A percentile compares a stretch with the other conserved stretches of the same genome.
Conservation (phyloP, 1,140 invertebrate genomes). For the Rhopalosiphum maidis region DNA sequence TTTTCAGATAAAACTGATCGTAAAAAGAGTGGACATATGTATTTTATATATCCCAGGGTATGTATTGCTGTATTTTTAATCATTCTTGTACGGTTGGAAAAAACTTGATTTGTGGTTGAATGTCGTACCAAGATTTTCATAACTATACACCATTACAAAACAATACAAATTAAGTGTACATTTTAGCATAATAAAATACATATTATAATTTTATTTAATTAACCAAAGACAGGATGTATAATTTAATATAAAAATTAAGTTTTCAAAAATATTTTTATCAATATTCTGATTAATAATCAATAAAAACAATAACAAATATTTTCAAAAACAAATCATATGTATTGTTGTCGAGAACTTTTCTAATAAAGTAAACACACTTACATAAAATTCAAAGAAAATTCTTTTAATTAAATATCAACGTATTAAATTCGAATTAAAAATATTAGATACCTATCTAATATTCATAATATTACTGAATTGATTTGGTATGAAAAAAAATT, state of each 20-base stretch:
- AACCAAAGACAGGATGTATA: neutral
- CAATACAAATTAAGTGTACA: too few species aligned
- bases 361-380: neutral
- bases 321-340: neutral
- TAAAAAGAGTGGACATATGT: neutral
- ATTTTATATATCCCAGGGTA: neutral
- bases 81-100: neutral
- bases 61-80: neutral
- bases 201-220: neutral
- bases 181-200: neutral
- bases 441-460: neutral
- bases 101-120: neutral
- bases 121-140: neutral
- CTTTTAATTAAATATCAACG: neutral
- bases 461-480: neutral
- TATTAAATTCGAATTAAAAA: neutral
- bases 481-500: neutral
- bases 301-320: neutral
- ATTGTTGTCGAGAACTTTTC: neutral
- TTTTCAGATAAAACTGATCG: neutral
- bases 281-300: neutral
- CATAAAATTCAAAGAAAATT: neutral
- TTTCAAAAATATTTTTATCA: neutral
- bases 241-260: neutral
- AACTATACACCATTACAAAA: neutral